These are phyloP conservation scores for Arnoldichthys spilopterus DNA, from an alignment of 2,797 vertebrate species.

Conservation along the genomic window DNA sequence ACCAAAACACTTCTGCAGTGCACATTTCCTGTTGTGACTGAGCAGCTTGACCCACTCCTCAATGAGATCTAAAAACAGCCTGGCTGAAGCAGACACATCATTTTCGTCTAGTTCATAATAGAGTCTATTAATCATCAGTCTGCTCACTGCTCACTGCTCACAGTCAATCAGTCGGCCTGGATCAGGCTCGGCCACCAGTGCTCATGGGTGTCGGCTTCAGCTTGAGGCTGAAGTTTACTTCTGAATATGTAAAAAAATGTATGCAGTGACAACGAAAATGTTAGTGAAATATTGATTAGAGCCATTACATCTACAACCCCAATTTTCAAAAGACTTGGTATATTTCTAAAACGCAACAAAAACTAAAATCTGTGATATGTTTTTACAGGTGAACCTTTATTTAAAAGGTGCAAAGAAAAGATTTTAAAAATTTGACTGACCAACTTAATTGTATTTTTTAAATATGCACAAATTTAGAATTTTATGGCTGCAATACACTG, in stretches of 20 bases:
- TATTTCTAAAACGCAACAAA: too few relatives aligned
- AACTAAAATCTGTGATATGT: too few relatives aligned
- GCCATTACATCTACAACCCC: too few relatives aligned
- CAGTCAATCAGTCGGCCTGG: constrained; percentile 24
- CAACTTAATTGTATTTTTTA: too few relatives aligned
- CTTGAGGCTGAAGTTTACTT: neutral
- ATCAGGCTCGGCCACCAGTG: constrained; percentile 9
- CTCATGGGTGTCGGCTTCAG: constrained; percentile 17
- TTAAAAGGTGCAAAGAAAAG: too few relatives aligned
- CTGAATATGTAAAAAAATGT: neutral
- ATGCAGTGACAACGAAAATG: too few relatives aligned
- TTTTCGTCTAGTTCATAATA: constrained; percentile 54
- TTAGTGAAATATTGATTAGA: too few relatives aligned
- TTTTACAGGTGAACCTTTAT: too few relatives aligned
- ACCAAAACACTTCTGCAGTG: constrained; percentile 16
- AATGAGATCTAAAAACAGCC: constrained; percentile 36
- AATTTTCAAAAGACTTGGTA: too few relatives aligned
- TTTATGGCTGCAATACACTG: too few relatives aligned
- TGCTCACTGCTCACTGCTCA: constrained; percentile 5
- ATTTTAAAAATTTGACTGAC: too few relatives aligned
- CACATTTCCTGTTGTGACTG: constrained; percentile 14
- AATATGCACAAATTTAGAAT: too few relatives aligned
- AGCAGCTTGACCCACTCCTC: constrained; percentile 30
- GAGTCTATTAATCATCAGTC: constrained; percentile 54
- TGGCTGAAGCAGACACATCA: constrained; percentile 46